Conservation (phyloP, 2,797 vertebrate genomes). For the Muscicapa striata region DNA sequence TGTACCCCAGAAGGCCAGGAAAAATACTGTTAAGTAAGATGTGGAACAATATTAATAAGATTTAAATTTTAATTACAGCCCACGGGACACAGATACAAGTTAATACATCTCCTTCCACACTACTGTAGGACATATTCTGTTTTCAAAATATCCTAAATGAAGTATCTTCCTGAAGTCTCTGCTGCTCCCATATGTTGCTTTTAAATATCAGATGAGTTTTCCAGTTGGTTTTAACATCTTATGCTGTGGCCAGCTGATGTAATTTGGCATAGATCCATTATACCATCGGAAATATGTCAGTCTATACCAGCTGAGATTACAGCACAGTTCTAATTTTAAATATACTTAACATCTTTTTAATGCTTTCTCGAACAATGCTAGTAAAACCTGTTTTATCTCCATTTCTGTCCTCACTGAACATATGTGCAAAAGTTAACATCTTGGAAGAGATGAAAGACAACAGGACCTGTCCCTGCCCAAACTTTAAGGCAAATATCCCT, state of each 20-base stretch:
- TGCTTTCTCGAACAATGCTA: neutral
- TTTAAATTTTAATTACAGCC: neutral
- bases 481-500: neutral
- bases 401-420: neutral
- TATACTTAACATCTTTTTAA: neutral
- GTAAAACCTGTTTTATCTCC: neutral
- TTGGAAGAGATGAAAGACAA: neutral
- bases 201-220: conserved; percentile 37
- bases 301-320: conserved; percentile 17
- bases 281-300: neutral
- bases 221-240: conserved; percentile 45
- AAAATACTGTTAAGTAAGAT: neutral
- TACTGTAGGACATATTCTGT: neutral
- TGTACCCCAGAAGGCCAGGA: neutral
- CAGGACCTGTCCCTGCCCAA: neutral
- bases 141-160: neutral
- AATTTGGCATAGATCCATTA: conserved; percentile 26
- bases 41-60: neutral
- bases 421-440: neutral
- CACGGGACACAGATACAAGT: neutral
- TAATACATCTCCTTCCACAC: neutral
- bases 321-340: conserved; percentile 9
- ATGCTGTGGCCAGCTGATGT: conserved; percentile 43
- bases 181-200: conserved; percentile 42
- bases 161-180: neutral